Evolutionary conservation across 1,140 invertebrate species (phyloP).

Genomic region (Hermetia illucens): DNA sequence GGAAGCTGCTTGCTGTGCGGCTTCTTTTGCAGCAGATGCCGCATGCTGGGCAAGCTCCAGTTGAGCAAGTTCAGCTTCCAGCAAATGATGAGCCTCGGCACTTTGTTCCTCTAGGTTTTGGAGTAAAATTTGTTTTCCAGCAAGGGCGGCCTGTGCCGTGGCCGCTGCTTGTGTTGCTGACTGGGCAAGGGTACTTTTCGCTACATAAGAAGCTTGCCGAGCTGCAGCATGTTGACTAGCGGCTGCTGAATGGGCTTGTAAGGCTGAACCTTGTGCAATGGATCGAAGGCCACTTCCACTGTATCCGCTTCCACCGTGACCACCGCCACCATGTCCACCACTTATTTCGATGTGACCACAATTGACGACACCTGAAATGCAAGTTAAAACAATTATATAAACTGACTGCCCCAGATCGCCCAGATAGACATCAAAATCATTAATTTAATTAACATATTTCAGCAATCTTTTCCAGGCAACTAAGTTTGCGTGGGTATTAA

Average conservation of each 20-base stretch:
- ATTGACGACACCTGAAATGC: too few relatives aligned
- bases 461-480: too few relatives aligned
- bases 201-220: constrained; percentile 31
- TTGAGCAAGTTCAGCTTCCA: constrained; percentile 32
- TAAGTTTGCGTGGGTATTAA: too few relatives aligned
- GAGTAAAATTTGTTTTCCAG: constrained; percentile 35
- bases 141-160: constrained; percentile 30
- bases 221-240: constrained; percentile 22
- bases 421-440: too few relatives aligned
- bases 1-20: constrained; percentile 26
- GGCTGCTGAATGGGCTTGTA: constrained; percentile 39
- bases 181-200: constrained; percentile 33
- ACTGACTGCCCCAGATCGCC: too few relatives aligned
- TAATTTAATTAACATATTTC: too few relatives aligned
- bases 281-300: constrained; percentile 20
- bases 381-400: too few relatives aligned
- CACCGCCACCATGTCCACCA: too few relatives aligned
- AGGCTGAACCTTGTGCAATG: constrained; percentile 44
- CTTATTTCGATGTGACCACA: too few relatives aligned
- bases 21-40: constrained; percentile 29
- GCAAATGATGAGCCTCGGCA: constrained; percentile 26
- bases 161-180: constrained; percentile 32
- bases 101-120: constrained; percentile 32
- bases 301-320: not conserved
- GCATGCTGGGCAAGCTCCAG: constrained; percentile 32